These are phyloP conservation scores for Spinibarbus caldwelli DNA, from an alignment of 2,797 vertebrate genomes.

Conservation along the genomic window DNA sequence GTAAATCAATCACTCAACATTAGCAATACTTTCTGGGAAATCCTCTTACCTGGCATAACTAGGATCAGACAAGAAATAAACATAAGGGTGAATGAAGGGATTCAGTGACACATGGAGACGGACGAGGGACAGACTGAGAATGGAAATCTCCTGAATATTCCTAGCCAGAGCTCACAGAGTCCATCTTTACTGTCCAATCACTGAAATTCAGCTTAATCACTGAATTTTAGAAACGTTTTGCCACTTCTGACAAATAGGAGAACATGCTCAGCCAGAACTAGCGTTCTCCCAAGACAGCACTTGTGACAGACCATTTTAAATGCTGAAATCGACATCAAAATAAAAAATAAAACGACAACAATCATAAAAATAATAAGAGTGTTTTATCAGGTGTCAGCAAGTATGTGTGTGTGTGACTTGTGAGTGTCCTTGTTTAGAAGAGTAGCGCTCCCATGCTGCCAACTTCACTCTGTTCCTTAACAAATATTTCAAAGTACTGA, in stretches of 20 bases:
- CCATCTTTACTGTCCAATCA: conserved; percentile 39
- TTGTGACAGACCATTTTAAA: conserved; percentile 51
- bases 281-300: conserved; percentile 49
- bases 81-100: neutral
- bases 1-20: conserved; percentile 4
- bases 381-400: conserved; percentile 52
- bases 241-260: conserved; percentile 40
- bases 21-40: conserved; percentile 23
- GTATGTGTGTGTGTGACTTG: conserved; percentile 59
- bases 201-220: conserved; percentile 26
- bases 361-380: conserved; percentile 60
- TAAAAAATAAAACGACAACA: conserved; percentile 53
- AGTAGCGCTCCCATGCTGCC: conserved; percentile 98
- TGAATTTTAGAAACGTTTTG: conserved; percentile 40
- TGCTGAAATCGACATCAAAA: conserved; percentile 57
- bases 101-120: neutral
- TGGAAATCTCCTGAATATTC: conserved; percentile 26
- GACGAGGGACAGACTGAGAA: conserved; percentile 12
- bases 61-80: neutral
- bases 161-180: conserved; percentile 57
- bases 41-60: conserved; percentile 3
- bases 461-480: conserved; percentile 98
- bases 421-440: conserved; percentile 81
- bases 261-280: conserved; percentile 58
- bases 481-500: conserved; percentile 99